Evolutionary conservation across 2,888 invertebrate species (phyloP).

Genomic region (Stenodera caucasica): DNA sequence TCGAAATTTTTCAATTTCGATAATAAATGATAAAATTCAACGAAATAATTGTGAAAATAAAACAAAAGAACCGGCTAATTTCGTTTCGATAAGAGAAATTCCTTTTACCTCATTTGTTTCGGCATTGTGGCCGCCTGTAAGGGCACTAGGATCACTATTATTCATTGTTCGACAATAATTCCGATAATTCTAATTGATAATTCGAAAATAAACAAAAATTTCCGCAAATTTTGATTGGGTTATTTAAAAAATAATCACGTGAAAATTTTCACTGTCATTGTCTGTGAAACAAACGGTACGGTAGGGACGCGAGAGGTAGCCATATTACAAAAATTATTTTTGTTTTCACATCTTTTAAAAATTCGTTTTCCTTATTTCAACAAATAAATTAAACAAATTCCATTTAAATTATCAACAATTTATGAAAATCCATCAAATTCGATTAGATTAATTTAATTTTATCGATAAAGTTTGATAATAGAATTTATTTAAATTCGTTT

Average conservation of each 20-base stretch:
- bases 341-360: conserved; percentile 36
- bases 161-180: conserved; percentile 53
- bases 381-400: too few species aligned
- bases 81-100: not conserved
- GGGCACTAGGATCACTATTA: conserved; percentile 61
- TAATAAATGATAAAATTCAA: too few species aligned
- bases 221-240: not conserved
- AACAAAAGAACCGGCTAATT: not conserved
- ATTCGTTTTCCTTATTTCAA: conserved; percentile 35
- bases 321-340: conserved; percentile 60
- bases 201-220: conserved; percentile 16
- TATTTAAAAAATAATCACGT: conserved; percentile 47
- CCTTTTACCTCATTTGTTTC: conserved; percentile 60
- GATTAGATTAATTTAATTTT: conserved; percentile 31
- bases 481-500: conserved; percentile 34
- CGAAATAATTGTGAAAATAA: too few species aligned
- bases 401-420: too few species aligned
- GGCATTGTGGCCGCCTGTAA: conserved; percentile 60
- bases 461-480: conserved; percentile 41
- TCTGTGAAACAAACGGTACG: conserved; percentile 60
- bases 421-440: too few species aligned
- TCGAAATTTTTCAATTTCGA: too few species aligned
- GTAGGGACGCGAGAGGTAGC: conserved; percentile 68
- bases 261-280: conserved; percentile 64
- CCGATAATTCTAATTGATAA: too few species aligned